Evolutionary conservation across 2,888 invertebrate species (phyloP).

Genomic region (Trichopoda pennipes): DNA sequence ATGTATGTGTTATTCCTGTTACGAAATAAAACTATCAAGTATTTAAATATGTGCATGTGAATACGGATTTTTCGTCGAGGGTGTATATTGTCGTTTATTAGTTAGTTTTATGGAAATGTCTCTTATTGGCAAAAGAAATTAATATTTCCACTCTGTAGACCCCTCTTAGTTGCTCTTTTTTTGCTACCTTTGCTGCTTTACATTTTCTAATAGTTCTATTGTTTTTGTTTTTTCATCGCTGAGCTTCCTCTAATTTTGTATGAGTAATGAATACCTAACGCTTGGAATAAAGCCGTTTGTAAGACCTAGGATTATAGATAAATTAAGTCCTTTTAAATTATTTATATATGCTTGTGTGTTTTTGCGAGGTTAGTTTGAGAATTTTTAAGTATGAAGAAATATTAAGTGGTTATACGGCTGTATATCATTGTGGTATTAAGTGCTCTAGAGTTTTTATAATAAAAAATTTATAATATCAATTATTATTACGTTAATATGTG

Average conservation of each 20-base stretch:
- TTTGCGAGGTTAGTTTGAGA: neutral
- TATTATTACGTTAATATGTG: too few relatives aligned
- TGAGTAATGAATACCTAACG: slow-evolving; percentile 63
- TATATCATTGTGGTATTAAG: neutral
- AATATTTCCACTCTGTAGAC: slow-evolving; percentile 18
- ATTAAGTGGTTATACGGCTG: neutral
- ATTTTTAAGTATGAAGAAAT: neutral
- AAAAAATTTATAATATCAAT: too few relatives aligned
- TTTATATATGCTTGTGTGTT: slow-evolving; percentile 18
- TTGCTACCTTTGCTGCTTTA: slow-evolving; percentile 35
- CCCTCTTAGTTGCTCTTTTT: neutral
- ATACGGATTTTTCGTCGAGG: neutral
- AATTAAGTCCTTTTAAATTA: slow-evolving; percentile 63
- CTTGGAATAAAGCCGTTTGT: slow-evolving; percentile 59
- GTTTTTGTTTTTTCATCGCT: slow-evolving; percentile 2
- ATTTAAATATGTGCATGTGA: too few relatives aligned
- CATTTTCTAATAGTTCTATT: slow-evolving; percentile 25
- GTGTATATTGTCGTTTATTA: neutral
- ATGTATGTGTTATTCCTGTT: slow-evolving; percentile 12
- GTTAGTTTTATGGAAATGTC: slow-evolving; percentile 38
- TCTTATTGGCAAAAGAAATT: slow-evolving; percentile 19
- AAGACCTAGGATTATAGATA: slow-evolving; percentile 61
- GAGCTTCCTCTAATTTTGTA: slow-evolving; percentile 43
- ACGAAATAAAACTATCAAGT: slow-evolving; percentile 9
- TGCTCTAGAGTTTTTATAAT: too few relatives aligned